Base-by-base conservation (phyloP, 2,888 invertebrate genomes). In the Tromatobia lineatoria region DNA sequence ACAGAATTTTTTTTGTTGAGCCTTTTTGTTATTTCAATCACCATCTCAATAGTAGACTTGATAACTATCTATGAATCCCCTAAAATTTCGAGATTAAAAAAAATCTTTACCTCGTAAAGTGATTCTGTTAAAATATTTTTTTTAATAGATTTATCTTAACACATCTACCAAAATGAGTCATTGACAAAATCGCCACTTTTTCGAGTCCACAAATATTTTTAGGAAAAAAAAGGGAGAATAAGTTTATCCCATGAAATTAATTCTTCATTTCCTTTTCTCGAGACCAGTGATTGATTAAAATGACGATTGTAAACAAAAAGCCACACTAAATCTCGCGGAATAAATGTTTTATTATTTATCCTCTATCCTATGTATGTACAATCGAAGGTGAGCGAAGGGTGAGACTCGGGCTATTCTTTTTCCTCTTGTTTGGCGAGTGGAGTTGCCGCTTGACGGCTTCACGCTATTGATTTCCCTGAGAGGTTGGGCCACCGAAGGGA, bases 381-480 rank as follows among this genome's bases (percentile, higher is more conserved):
- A 45, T 18, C 29, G 13, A 73, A 23, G 25, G 73, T 73, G 57
- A 73, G 45, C 73, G 18, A 47, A 13, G 54, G 23, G 23, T 15
- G 67, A 67, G 67, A 45, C 15, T 4, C 23, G 23, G 23, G 61
- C 34, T 54, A 74, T 74, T 61, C 18, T 47, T 78, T 79, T 59
- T 78, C 70, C 70, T 54, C 66, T 59, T 66, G 67, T 69, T 69
- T 52, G 59, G 78, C 59, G 83, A 82, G 84, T 84, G 77, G 84
- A 80, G 87, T 82, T 83, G 86, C 85, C 87, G 85, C 88, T n/a
- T n/a, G n/a, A 87, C 82, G 86, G 87, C 73, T 86, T 87, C 86
- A 87, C 80, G 87, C 88, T 88, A 89, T 89, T 89, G 89, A 89
- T 88, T 89, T 88, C 87, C 87, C 83, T 70, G 83, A 76, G 87